A percentile compares a stretch with the other conserved stretches of the same genome.
phyloP scores from a whole-genome alignment of 2,888 invertebrate genomes.

The Lycia hirtaria region DNA sequence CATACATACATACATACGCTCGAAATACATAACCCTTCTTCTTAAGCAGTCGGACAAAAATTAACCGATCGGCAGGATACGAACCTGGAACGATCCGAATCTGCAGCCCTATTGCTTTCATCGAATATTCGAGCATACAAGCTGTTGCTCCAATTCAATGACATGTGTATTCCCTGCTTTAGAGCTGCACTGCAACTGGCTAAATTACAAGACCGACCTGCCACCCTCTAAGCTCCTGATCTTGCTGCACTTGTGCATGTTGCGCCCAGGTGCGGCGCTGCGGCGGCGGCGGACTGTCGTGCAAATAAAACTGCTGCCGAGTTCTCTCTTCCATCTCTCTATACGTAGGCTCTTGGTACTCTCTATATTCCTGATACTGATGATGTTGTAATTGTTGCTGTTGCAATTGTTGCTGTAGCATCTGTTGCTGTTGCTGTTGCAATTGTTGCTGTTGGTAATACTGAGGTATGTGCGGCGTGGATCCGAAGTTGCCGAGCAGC shows the following conservation, averaged over 20 bases:
- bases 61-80: too few species aligned
- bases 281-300: conserved; percentile 86
- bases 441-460: conserved; percentile 48
- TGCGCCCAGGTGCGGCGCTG: conserved; percentile 89
- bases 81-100: too few species aligned
- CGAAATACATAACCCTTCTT: too few species aligned
- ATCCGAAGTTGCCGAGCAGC: conserved; percentile 77
- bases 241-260: conserved; percentile 75
- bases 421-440: conserved; percentile 43
- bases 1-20: too few species aligned
- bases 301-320: conserved; percentile 89
- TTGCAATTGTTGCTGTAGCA: conserved; percentile 43
- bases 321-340: conserved; percentile 39
- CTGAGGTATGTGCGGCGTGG: conserved; percentile 79
- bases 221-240: conserved; percentile 82
- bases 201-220: conserved; percentile 59
- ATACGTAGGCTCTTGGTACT: conserved; percentile 65
- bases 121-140: too few species aligned
- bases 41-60: too few species aligned
- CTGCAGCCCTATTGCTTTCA: too few species aligned
- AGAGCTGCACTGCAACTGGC: neutral
- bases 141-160: too few species aligned
- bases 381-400: conserved; percentile 40
- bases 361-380: conserved; percentile 61
- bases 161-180: too few species aligned